phyloP scores from a whole-genome alignment of 2,113 vertebrate genomes.

The Stercorarius parasiticus region DNA sequence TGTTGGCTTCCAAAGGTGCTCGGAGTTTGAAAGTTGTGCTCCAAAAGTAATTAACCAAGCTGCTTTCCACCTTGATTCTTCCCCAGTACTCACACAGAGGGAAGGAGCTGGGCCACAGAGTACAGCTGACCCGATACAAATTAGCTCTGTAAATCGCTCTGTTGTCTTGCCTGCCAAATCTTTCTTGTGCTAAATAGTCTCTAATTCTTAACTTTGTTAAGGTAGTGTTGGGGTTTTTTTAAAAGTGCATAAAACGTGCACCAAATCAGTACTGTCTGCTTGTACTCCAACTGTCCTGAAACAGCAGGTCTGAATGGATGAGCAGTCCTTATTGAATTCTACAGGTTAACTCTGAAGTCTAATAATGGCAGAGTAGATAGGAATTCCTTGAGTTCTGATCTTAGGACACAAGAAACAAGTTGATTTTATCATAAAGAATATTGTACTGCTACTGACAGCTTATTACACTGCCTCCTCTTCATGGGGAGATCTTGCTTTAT shows the following conservation, averaged over 20 bases:
- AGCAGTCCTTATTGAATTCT: background rate
- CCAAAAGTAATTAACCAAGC: background rate
- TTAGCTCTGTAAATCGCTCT: background rate
- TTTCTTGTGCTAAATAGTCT: background rate
- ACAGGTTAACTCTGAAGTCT: conserved; percentile 11
- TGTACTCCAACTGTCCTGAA: background rate
- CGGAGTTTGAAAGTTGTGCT: background rate
- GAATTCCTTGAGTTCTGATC: background rate
- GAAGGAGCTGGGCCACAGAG: background rate
- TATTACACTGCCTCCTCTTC: background rate
- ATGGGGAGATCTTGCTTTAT: background rate
- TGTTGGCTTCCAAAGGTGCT: background rate
- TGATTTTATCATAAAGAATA: background rate
- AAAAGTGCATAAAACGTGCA: background rate
- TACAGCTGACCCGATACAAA: background rate
- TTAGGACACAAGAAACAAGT: background rate
- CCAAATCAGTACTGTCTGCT: background rate
- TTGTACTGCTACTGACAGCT: background rate
- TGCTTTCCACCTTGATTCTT: background rate
- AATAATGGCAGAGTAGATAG: background rate
- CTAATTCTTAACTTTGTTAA: background rate
- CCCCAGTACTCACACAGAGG: background rate
- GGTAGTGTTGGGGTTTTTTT: background rate
- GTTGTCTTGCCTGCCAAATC: background rate
- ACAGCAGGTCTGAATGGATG: background rate